Conservation (phyloP, 2,888 invertebrate species). For the Hyppa rectilinea region DNA sequence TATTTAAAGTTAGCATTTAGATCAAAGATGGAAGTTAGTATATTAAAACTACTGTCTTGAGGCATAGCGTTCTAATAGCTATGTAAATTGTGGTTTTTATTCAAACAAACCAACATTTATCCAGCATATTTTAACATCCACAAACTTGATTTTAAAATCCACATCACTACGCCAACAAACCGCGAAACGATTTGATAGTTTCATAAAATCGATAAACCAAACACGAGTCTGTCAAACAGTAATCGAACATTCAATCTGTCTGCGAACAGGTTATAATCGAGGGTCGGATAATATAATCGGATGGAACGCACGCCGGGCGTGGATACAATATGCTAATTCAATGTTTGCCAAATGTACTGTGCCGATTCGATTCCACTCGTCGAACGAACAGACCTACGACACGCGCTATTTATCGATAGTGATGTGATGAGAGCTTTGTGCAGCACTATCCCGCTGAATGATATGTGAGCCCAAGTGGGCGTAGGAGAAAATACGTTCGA, state of each 20-base stretch:
- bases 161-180: conserved; percentile 55
- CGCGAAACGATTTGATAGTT: conserved; percentile 54
- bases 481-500: not conserved
- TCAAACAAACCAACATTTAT: not conserved
- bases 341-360: conserved; percentile 77
- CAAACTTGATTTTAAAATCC: conserved; percentile 38
- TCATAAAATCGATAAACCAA: conserved; percentile 62
- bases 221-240: conserved; percentile 57
- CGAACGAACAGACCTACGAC: conserved; percentile 61
- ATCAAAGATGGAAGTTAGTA: not conserved
- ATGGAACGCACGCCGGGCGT: conserved; percentile 63
- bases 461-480: not conserved
- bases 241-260: conserved; percentile 64
- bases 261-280: conserved; percentile 72
- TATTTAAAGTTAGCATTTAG: not conserved
- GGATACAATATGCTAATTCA: conserved; percentile 76
- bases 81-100: not conserved
- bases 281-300: conserved; percentile 73
- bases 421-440: conserved; percentile 54
- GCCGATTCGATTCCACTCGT: conserved; percentile 66
- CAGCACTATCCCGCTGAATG: conserved; percentile 34
- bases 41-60: not conserved
- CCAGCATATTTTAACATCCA: not conserved
- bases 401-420: conserved; percentile 67
- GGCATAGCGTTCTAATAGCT: not conserved